Evolutionary conservation across 2,113 vertebrate genomes (phyloP).

Genomic region (Phalacrocorax brasilianus): DNA sequence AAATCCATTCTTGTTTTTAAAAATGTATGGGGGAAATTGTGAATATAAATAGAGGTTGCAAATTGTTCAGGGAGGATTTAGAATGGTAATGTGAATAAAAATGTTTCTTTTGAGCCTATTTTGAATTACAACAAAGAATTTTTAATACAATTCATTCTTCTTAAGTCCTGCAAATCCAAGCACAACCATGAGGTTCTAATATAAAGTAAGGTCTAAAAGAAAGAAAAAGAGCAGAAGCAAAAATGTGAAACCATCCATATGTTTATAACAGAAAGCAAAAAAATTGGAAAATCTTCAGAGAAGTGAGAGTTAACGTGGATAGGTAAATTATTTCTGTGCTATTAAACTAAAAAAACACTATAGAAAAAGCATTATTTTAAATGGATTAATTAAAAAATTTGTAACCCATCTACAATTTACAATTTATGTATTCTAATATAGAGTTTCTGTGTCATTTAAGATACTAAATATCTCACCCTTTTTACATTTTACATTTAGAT

Average conservation of each 20-base stretch:
- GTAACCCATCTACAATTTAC: neutral
- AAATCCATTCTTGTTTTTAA: neutral
- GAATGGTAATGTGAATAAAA: neutral
- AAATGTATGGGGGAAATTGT: neutral
- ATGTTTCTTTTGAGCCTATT: neutral
- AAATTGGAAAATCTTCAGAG: neutral
- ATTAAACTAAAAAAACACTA: neutral
- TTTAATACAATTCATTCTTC: neutral
- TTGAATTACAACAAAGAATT: neutral
- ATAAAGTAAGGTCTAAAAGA: neutral
- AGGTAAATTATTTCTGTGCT: neutral
- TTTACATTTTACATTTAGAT: neutral
- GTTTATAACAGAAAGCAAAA: neutral
- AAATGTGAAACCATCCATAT: neutral
- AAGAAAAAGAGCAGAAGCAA: neutral
- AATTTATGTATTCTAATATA: neutral
- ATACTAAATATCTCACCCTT: neutral
- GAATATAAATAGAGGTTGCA: neutral
- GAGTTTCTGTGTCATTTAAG: neutral
- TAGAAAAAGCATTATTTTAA: neutral
- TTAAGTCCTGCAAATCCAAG: neutral
- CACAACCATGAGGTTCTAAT: neutral
- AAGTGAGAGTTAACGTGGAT: neutral
- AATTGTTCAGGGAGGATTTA: neutral
- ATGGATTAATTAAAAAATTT: neutral